phyloP scores from a whole-genome alignment of 2,113 vertebrate species.

The Felis catus region DNA sequence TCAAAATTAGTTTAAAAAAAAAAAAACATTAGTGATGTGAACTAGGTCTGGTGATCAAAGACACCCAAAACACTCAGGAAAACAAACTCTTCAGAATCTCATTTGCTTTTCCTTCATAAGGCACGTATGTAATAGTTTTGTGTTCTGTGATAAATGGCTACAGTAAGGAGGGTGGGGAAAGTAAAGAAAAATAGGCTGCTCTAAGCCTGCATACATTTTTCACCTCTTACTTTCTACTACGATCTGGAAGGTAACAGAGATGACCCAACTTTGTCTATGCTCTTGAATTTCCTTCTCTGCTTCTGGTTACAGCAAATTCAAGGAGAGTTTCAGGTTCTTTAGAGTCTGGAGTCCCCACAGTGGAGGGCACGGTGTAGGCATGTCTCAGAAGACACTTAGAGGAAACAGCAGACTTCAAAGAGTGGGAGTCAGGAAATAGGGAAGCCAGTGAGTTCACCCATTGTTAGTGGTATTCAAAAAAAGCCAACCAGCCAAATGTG shows the following conservation, averaged over 20 bases:
- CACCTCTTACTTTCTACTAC: background rate
- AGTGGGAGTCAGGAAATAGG: background rate
- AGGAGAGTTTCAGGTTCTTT: background rate
- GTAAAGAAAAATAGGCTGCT: background rate
- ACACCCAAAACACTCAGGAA: background rate
- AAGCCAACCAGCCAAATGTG: background rate
- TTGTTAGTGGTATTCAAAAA: background rate
- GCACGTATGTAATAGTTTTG: background rate
- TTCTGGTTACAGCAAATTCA: background rate
- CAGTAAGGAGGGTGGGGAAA: background rate
- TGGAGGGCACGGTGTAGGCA: accelerated
- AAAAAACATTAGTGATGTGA: background rate
- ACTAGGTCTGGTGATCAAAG: background rate
- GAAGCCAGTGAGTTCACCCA: background rate
- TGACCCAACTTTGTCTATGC: background rate
- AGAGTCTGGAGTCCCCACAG: background rate
- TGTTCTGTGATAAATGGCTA: background rate
- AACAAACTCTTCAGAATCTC: background rate
- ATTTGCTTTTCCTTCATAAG: background rate
- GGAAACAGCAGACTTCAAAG: background rate
- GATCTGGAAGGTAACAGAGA: background rate
- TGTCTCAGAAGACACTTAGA: background rate
- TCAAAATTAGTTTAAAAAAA: background rate
- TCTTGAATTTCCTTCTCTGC: background rate
- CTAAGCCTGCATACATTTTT: background rate